Base-by-base conservation (phyloP, 2,797 vertebrate genomes). In the Mionectes olivaceus region DNA sequence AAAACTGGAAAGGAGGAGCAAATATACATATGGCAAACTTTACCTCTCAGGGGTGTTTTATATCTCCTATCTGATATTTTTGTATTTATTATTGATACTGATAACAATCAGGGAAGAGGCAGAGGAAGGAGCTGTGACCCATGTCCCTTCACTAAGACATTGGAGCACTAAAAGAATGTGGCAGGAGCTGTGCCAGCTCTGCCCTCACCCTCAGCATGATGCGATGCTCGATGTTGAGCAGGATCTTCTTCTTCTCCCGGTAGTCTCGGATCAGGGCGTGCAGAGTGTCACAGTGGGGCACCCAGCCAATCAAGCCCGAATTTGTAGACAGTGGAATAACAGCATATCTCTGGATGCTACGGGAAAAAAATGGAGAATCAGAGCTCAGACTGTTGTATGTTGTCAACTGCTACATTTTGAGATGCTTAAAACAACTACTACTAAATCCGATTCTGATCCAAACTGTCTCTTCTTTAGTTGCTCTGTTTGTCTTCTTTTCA, bases 261-360 rank as follows among this genome's bases (percentile, higher is more conserved):
- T 99, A 99, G 98, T 99, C 99, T 87, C 99, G 98, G 97, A 99
- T 99, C 87, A 99, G 99, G 1, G 99, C 99, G 0, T 99, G 99
- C 86, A 99, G 98, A 0, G 99, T 99, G 97, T 99, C 99, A 41
- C 99, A 99, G 98, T 99, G 99, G 13, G 99, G 99, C n/a, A 99
- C 99, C 99, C 99, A 99, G 91, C 99, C 99, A 73, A 99, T 99
- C 90, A 99, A 98, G 75, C 99, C 99, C 0, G 99, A 99, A 97
- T 99, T 99, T 74, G 99, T 99, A 50, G 99, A 99, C 81, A 99
- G 97, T 6, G 99, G 99, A 90, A 99, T 99, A 57, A 99, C 99
- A 0, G 99, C 99, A 0, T 99, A 99, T 67, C 99, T 98, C 98
- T 99, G 99, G 96, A 99, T 99, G 97, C 99, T 99, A 13, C 8